Percentiles rank a stretch among this genome's conserved stretches.
Evolutionary conservation across 2,797 vertebrate genomes (phyloP).

Genomic region (Hippocampus kuda): DNA sequence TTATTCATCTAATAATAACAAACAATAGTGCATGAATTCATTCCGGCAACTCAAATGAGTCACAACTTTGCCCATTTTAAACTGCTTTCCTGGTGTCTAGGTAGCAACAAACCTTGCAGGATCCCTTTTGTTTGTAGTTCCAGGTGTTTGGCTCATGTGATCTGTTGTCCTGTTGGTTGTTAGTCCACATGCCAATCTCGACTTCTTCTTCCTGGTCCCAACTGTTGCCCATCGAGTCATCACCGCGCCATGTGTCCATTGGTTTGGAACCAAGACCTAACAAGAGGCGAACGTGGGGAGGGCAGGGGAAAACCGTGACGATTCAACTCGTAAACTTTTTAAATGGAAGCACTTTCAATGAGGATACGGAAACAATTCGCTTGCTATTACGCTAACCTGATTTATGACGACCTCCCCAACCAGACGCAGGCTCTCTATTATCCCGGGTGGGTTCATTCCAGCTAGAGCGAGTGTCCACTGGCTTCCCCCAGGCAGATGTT

Average conservation of each 20-base stretch:
- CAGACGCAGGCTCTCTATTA: conserved; percentile 45
- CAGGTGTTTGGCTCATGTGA: conserved; percentile 81
- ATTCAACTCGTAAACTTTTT: neutral
- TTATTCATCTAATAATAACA: conserved; percentile 77
- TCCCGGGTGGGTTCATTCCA: conserved; percentile 75
- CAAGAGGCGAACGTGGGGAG: neutral
- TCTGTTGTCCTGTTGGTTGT: conserved; percentile 77
- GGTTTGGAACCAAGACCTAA: conserved; percentile 76
- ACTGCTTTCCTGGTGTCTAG: neutral
- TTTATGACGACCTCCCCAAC: conserved; percentile 79
- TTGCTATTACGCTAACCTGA: conserved; percentile 65
- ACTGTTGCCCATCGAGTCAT: conserved; percentile 76
- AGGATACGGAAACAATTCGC: neutral
- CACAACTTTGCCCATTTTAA: neutral
- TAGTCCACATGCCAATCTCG: conserved; percentile 97
- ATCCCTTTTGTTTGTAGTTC: conserved; percentile 83
- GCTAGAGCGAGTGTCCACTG: conserved; percentile 74
- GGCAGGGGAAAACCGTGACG: neutral
- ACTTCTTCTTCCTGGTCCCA: conserved; percentile 94
- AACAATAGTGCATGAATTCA: neutral
- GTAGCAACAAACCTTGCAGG: conserved; percentile 73
- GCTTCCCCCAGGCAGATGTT: conserved; percentile 92
- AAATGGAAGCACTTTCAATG: neutral
- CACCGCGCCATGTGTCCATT: conserved; percentile 87
- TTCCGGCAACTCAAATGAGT: neutral